Conservation (phyloP, 1,140 invertebrate genomes). For the Holotrichia oblita region DNA sequence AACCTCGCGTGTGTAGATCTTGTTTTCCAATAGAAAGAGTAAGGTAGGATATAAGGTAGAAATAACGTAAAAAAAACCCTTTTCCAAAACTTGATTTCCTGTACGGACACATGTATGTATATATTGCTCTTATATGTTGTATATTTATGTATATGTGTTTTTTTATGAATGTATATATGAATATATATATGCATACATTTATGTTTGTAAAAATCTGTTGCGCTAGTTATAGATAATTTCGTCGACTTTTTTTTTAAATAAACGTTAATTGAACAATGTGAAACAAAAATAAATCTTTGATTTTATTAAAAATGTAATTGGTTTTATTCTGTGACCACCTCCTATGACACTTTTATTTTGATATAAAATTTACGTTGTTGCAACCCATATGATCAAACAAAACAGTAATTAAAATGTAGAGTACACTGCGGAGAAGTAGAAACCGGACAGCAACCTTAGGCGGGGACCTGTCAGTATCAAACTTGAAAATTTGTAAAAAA, state of each 20-base stretch:
- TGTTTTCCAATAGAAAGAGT: too few relatives aligned
- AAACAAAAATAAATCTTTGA: slow-evolving; percentile 23
- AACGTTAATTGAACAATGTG: slow-evolving; percentile 25
- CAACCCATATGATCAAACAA: too few relatives aligned
- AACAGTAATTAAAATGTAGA: too few relatives aligned
- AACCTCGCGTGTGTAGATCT: too few relatives aligned
- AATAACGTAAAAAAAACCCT: neutral
- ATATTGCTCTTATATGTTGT: slow-evolving; percentile 26
- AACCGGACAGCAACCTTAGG: too few relatives aligned
- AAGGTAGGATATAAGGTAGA: neutral
- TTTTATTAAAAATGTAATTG: slow-evolving; percentile 16
- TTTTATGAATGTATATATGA: neutral
- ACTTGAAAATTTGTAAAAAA: too few relatives aligned
- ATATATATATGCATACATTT: neutral
- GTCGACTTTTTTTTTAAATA: slow-evolving; percentile 26
- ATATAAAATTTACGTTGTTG: too few relatives aligned
- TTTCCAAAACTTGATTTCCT: neutral
- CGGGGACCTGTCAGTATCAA: too few relatives aligned
- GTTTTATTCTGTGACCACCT: too few relatives aligned
- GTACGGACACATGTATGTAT: slow-evolving; percentile 29
- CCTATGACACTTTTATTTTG: too few relatives aligned
- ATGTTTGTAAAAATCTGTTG: neutral
- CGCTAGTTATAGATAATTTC: slow-evolving; percentile 14
- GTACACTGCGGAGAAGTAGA: too few relatives aligned
- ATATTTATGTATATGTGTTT: slow-evolving; percentile 28